These are phyloP conservation scores for Ferrisia virgata DNA, from an alignment of 2,888 invertebrate species.

Conservation along the genomic window DNA sequence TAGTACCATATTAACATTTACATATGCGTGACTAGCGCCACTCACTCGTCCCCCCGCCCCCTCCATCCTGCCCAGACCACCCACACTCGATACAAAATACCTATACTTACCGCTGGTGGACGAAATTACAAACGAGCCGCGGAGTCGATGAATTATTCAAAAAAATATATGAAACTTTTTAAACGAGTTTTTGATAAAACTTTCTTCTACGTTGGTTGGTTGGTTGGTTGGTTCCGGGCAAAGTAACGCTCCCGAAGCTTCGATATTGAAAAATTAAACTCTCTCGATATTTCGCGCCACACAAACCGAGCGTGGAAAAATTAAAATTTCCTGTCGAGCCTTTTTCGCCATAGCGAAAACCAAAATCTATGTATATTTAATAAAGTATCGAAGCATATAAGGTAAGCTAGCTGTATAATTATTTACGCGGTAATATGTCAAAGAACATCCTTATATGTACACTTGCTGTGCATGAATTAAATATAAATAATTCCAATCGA, in stretches of 20 bases:
- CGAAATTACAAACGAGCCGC: neutral
- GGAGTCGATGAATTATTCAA: constrained; percentile 7
- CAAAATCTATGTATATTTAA: neutral
- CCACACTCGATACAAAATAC: neutral
- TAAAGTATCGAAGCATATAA: neutral
- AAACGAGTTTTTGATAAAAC: neutral
- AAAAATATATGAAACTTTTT: constrained; percentile 6
- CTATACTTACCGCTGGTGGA: neutral
- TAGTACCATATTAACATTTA: neutral
- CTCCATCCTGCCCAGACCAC: neutral
- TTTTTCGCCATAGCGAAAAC: neutral
- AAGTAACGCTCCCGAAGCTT: neutral
- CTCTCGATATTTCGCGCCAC: neutral
- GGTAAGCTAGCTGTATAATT: too few species aligned
- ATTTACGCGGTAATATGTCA: neutral
- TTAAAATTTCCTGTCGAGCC: neutral
- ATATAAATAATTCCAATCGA: too few species aligned
- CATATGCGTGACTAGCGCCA: neutral
- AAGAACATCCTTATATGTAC: too few species aligned
- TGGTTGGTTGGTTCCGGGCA: too few species aligned
- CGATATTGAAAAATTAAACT: neutral
- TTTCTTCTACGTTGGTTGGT: neutral
- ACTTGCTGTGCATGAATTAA: too few species aligned
- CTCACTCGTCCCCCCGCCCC: neutral
- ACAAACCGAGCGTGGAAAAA: neutral